Evolutionary conservation across 2,888 invertebrate species (phyloP), one percentile per base, ranked within the genome.

Genomic region (Beris chalybata): DNA sequence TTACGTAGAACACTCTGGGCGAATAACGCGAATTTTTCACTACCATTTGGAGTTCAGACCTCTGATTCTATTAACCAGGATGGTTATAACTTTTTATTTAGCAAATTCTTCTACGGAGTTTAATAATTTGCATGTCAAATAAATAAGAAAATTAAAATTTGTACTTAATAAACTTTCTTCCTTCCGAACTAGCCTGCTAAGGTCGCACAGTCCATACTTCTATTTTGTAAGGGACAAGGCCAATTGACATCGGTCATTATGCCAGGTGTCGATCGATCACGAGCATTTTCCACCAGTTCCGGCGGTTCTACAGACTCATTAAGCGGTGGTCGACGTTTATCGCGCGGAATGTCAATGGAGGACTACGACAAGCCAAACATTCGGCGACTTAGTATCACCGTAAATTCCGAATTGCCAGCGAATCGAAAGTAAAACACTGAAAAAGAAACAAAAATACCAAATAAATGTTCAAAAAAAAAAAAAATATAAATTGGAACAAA

Each of bases 181-280:
- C 12, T 79, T 81, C 53, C 83, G 22, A 22, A 22, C 22, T 22
- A 94, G 93, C 93, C 94, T 9, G 91, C 91, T 32, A 93, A 93
- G 79, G 87, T 94, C 67, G 89, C 93, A 32, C 92, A 93, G 75
- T 91, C 92, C 63, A 86, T 95, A 75, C 85, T 94, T 70, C 86
- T 94, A 66, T 93, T 95, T 84, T 90, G 92, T 82, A 94, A 95
- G 79, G 94, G 94, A 1, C 89, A 92, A 77, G 93, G 94, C 2
- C 82, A 89, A 70, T 84, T 92, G 75, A 92, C 92, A 52, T 92
- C 92, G 0, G 87, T 92, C 50, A 88, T 91, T 1, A 87, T 92
- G 80, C 91, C 91, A 0, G 90, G 92, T 13, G 88, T 93, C 58
- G 90, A 91, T 76, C 85, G 91, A 61, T 85, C 85, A 3, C 84